Evolutionary conservation across 2,113 vertebrate species (phyloP).

Genomic region (Alligator sinensis): DNA sequence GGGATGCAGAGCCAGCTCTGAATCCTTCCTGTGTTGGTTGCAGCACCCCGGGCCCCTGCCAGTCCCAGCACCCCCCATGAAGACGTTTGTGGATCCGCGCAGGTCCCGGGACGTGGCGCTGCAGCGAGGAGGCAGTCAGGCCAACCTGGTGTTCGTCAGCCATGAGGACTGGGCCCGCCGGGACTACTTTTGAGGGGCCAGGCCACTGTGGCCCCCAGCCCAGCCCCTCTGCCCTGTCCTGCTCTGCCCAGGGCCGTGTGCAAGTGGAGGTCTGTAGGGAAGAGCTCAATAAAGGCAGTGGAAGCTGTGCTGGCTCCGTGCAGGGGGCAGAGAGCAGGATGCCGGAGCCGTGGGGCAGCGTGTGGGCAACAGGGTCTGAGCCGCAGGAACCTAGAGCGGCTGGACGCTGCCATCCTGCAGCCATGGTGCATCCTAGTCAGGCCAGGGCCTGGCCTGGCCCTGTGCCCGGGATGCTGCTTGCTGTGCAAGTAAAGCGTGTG

Average conservation of each 20-base stretch:
- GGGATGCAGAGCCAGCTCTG: background rate
- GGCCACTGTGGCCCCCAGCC: background rate
- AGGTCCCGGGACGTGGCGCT: background rate
- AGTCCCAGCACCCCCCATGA: background rate
- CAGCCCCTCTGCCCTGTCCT: background rate
- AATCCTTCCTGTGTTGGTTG: background rate
- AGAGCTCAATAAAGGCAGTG: background rate
- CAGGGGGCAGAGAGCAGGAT: background rate
- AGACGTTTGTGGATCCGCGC: background rate
- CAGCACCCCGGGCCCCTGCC: background rate
- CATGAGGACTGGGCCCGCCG: background rate
- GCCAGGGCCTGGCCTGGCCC: background rate
- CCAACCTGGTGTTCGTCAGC: background rate
- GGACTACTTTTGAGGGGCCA: background rate
- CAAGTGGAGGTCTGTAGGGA: background rate
- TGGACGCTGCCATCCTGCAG: too few relatives aligned
- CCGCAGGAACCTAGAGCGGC: too few relatives aligned
- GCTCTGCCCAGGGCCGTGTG: too few relatives aligned
- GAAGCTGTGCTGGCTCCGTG: background rate
- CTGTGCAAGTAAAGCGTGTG: background rate
- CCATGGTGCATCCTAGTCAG: too few relatives aligned
- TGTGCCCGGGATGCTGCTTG: too few relatives aligned
- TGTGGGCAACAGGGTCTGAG: too few relatives aligned
- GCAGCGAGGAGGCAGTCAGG: background rate
- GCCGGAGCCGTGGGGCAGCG: background rate